Evolutionary conservation across 2,113 vertebrate genomes (phyloP), one percentile per base, ranked within the genome.

Genomic region (Parus major): DNA sequence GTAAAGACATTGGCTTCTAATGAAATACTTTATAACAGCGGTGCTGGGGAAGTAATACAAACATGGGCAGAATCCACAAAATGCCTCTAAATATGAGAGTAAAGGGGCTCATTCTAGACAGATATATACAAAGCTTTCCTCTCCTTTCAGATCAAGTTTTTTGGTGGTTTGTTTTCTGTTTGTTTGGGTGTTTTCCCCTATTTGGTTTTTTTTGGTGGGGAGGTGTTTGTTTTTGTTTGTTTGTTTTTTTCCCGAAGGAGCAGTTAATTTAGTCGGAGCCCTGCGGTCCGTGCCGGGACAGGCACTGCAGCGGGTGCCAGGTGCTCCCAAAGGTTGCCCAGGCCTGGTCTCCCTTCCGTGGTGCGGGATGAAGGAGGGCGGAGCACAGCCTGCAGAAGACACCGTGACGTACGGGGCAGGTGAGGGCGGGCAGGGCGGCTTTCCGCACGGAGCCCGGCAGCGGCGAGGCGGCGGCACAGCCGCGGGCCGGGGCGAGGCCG

Each of bases 341-440:
- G 3, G 4, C 36, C n/a, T 1, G n/a, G 6, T 29, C 2, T 9
- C 36, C 15, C 6, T 36, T n/a, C 25, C 66, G 39, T 0, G 21
- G 9, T 1, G 41, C 35, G 3, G 36, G 31, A 15, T 3, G 22
- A 7, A 9, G 36, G 36, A 36, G 36, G 36, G 36, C 4, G 17
- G 35, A 35, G 59, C 59, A 17, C 36, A 42, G 35, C 27, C 41
- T 33, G 44, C 76, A 33, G 53, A 19, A 33, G 25, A 15, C 61
- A 55, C n/a, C 5, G 39, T 10, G 12, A 9, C 3, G 18, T 5
- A 7, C 39, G 8, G 41, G 29, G 29, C 12, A 47, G 56, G 5
- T 11, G 65, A n/a, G 28, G 56, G 39, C 23, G 33, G 16, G 23
- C 41, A 7, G 16, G 46, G 39, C 18, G 25, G 33, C 72, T 23